These are phyloP conservation scores for Catagonus wagneri DNA, from an alignment of 2,113 vertebrate genomes.

Conservation along the genomic window DNA sequence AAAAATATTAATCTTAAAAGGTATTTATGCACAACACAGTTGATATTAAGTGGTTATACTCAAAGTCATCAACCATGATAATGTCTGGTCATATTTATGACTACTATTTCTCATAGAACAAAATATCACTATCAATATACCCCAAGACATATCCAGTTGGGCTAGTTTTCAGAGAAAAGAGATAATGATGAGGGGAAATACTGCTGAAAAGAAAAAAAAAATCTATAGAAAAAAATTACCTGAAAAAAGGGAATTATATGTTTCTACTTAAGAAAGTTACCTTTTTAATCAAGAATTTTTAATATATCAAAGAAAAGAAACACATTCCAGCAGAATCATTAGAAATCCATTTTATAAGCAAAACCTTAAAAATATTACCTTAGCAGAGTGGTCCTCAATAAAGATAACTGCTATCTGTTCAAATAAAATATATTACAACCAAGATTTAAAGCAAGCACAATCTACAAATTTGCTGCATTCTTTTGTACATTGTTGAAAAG, in stretches of 20 bases:
- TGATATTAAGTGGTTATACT: neutral
- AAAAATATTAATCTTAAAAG: neutral
- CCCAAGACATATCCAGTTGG: neutral
- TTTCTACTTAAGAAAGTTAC: slow-evolving; percentile 6
- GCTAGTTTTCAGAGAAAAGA: slow-evolving; percentile 24
- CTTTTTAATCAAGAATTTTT: slow-evolving; percentile 22
- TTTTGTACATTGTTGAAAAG: neutral
- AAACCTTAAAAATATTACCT: slow-evolving; percentile 40
- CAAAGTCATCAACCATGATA: neutral
- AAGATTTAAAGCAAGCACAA: neutral
- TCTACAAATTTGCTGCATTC: neutral
- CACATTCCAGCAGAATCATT: neutral
- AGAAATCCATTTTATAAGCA: slow-evolving; percentile 34
- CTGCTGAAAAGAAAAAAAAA: neutral
- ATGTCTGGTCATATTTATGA: neutral
- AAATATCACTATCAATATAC: slow-evolving; percentile 32
- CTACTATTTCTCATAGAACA: slow-evolving; percentile 48
- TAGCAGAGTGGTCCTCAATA: neutral
- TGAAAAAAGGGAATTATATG: neutral
- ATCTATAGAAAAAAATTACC: neutral
- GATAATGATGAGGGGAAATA: neutral
- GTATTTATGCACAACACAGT: neutral
- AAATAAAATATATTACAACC: slow-evolving; percentile 45
- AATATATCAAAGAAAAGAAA: neutral
- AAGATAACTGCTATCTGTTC: slow-evolving; percentile 29